Evolutionary conservation across 2,888 invertebrate genomes (phyloP).

Genomic region (Leptinotarsa haldemani): DNA sequence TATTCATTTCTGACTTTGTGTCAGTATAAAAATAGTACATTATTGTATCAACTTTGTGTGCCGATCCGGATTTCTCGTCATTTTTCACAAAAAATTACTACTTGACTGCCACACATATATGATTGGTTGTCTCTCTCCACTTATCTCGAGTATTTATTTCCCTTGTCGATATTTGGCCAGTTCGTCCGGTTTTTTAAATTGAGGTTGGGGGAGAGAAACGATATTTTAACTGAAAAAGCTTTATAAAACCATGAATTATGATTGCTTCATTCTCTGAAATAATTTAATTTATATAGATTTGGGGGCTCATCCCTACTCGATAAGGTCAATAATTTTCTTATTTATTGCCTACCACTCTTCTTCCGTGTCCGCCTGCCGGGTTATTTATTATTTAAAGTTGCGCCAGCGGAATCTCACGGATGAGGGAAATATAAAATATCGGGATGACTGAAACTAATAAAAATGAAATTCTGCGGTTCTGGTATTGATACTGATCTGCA

Average conservation of each 20-base stretch:
- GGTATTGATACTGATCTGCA: no score
- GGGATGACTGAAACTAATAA: not conserved
- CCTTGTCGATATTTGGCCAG: slow-evolving; percentile 34
- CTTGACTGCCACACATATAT: slow-evolving; percentile 14
- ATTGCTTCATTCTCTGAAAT: slow-evolving; percentile 48
- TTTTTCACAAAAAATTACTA: no score
- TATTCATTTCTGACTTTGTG: no score
- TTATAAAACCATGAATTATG: slow-evolving; percentile 51
- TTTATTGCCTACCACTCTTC: slow-evolving; percentile 38
- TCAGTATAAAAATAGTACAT: no score
- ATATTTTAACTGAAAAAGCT: slow-evolving; percentile 46
- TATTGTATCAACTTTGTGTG: no score
- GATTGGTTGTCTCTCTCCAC: slow-evolving; percentile 14
- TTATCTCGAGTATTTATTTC: slow-evolving; percentile 32
- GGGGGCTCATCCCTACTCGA: slow-evolving; percentile 37
- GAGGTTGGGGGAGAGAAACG: slow-evolving; percentile 42
- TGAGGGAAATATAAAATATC: slow-evolving; percentile 4
- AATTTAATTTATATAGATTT: slow-evolving; percentile 48
- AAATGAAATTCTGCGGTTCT: no score
- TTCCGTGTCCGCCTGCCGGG: slow-evolving; percentile 29
- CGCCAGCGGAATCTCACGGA: slow-evolving; percentile 19
- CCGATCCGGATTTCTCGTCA: no score
- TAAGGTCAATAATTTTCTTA: slow-evolving; percentile 45
- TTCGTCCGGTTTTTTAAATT: slow-evolving; percentile 48
- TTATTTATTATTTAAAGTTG: slow-evolving; percentile 42